Conservation (phyloP, 2,113 vertebrate genomes). For the Panthera tigris region DNA sequence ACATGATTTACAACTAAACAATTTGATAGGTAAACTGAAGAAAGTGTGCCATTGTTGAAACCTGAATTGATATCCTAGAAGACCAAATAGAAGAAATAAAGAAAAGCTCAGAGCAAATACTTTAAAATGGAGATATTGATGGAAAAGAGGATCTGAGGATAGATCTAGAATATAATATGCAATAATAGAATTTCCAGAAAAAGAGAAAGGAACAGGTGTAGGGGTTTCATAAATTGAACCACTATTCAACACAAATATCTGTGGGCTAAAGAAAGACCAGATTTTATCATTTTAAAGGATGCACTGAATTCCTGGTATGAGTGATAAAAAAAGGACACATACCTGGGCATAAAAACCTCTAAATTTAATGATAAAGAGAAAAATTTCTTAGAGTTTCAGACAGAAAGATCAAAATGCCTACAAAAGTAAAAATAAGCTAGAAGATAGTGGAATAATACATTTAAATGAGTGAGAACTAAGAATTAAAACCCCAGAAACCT, state of each 20-base stretch:
- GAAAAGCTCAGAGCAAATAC: not conserved
- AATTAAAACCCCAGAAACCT: not conserved
- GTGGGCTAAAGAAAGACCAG: not conserved
- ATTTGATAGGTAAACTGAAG: not conserved
- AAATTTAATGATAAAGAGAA: conserved; percentile 40
- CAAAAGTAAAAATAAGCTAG: not conserved
- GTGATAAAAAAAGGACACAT: not conserved
- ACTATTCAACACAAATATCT: conserved; percentile 38
- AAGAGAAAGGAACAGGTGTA: not conserved
- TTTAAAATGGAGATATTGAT: conserved; percentile 1
- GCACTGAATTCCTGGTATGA: not conserved
- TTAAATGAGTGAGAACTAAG: not conserved
- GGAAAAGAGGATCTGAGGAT: not conserved
- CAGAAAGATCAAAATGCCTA: not conserved
- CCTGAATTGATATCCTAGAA: not conserved
- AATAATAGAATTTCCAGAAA: conserved; percentile 46
- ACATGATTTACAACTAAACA: not conserved
- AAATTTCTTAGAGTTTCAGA: not conserved
- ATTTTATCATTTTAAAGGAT: conserved; percentile 39
- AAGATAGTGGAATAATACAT: not conserved
- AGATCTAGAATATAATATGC: not conserved
- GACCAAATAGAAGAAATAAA: not conserved
- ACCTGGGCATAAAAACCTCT: not conserved
- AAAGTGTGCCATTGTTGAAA: not conserved
- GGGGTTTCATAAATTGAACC: conserved; percentile 27